Conservation (phyloP, 2,888 invertebrate species). For the Octonoba sinensis region DNA sequence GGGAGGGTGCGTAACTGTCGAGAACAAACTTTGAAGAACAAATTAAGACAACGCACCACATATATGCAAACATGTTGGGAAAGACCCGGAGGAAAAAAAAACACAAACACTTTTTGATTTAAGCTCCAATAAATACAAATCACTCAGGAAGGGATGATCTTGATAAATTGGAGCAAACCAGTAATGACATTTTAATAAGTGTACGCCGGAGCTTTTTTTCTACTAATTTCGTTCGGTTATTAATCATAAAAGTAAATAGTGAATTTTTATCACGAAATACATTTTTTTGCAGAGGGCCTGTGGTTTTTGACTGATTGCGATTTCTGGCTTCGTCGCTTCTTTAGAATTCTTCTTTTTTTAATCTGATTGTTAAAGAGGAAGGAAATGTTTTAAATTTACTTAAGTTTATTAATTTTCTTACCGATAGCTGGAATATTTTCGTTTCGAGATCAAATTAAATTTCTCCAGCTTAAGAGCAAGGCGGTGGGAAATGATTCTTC, state of each 20-base stretch:
- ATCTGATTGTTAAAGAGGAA: no score
- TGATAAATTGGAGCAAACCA: constrained; percentile 38
- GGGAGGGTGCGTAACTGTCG: constrained; percentile 20
- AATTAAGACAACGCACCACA: constrained; percentile 27
- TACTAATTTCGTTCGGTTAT: constrained; percentile 41
- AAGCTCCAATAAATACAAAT: constrained; percentile 12
- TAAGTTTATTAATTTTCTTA: no score
- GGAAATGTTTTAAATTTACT: no score
- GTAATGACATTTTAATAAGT: constrained; percentile 60
- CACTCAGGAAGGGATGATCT: constrained; percentile 21
- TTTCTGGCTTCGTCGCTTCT: constrained; percentile 1
- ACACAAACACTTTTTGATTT: constrained; percentile 10
- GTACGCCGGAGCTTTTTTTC: background rate
- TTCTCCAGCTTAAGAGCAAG: no score
- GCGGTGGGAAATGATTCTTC: no score
- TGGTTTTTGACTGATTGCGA: constrained; percentile 25
- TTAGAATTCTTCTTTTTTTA: no score
- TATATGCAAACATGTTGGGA: constrained; percentile 21
- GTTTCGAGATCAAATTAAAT: no score
- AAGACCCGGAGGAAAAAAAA: constrained; percentile 14
- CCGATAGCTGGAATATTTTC: no score
- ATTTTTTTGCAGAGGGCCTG: background rate
- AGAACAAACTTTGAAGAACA: constrained; percentile 29
- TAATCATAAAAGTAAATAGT: constrained; percentile 49
- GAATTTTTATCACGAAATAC: constrained; percentile 8